phyloP scores from a whole-genome alignment of 2,888 invertebrate species.

The Conchocele bisecta region DNA sequence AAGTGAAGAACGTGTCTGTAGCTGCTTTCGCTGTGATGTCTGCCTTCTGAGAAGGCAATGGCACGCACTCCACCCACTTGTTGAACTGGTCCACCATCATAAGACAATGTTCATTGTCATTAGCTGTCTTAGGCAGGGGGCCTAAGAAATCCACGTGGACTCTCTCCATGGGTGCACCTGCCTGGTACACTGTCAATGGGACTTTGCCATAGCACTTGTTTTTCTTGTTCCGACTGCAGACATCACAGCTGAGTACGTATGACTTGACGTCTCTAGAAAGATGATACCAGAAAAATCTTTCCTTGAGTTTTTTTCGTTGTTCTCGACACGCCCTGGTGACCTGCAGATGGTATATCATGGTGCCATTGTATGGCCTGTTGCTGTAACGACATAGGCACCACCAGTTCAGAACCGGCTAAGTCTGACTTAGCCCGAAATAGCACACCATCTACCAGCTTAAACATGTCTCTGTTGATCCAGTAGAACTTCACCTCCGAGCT shows the following conservation, averaged over 20 bases:
- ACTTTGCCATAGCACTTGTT: conserved; percentile 11
- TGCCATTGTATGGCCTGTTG: background rate
- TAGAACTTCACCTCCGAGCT: background rate
- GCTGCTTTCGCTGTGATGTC: no score
- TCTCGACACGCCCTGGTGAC: conserved; percentile 15
- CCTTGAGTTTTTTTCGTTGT: conserved; percentile 8
- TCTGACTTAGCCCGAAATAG: conserved; percentile 1
- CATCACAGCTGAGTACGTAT: conserved; percentile 15
- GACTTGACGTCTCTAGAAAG: background rate
- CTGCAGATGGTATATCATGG: conserved; percentile 16
- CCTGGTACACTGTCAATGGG: conserved; percentile 7
- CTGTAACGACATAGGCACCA: conserved; percentile 1
- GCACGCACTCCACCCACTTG: no score
- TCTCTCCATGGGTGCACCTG: background rate
- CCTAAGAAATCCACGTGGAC: background rate
- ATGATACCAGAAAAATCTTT: conserved; percentile 14
- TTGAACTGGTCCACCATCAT: conserved; percentile 1
- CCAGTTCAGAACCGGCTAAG: conserved; percentile 2
- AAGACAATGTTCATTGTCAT: background rate
- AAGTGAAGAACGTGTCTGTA: no score
- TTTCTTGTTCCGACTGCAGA: conserved; percentile 28
- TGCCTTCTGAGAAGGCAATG: no score
- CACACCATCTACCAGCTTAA: conserved; percentile 1
- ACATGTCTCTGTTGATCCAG: conserved; percentile 15
- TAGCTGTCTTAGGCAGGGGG: background rate